Conservation (phyloP, 2,888 invertebrate genomes). For the Cenopis cana region DNA sequence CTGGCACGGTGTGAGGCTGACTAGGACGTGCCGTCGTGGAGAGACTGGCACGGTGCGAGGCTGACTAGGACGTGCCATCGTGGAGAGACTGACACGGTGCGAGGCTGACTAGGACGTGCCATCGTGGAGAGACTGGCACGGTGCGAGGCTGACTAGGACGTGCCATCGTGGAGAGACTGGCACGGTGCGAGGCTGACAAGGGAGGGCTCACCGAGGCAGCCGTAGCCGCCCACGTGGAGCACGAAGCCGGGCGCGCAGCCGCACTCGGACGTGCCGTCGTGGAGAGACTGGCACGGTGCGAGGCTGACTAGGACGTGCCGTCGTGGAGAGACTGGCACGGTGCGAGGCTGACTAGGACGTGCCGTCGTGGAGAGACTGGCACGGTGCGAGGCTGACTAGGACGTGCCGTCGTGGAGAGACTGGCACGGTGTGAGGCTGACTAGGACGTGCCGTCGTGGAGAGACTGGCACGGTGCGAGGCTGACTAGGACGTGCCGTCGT, state of each 20-base stretch:
- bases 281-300: conserved; percentile 94
- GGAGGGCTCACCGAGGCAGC: conserved; percentile 91
- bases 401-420: conserved; percentile 93
- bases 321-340: conserved; percentile 95
- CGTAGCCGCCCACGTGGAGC: conserved; percentile 95
- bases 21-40: conserved; percentile 88
- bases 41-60: conserved; percentile 90
- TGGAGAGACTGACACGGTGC: conserved; percentile 93
- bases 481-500: conserved; percentile 86
- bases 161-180: conserved; percentile 94
- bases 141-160: conserved; percentile 61
- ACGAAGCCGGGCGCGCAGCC: conserved; percentile 94
- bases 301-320: neutral
- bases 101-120: neutral
- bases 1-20: conserved; percentile 88
- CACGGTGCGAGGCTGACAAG: conserved; percentile 84
- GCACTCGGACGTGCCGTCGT: conserved; percentile 97
- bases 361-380: conserved; percentile 95
- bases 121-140: conserved; percentile 95
- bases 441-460: conserved; percentile 88
- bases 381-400: conserved; percentile 79
- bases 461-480: conserved; percentile 90
- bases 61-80: conserved; percentile 82
- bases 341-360: conserved; percentile 43
- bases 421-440: conserved; percentile 88